Evolutionary conservation across 2,113 vertebrate species (phyloP).

Genomic region (Amphiprion percula): DNA sequence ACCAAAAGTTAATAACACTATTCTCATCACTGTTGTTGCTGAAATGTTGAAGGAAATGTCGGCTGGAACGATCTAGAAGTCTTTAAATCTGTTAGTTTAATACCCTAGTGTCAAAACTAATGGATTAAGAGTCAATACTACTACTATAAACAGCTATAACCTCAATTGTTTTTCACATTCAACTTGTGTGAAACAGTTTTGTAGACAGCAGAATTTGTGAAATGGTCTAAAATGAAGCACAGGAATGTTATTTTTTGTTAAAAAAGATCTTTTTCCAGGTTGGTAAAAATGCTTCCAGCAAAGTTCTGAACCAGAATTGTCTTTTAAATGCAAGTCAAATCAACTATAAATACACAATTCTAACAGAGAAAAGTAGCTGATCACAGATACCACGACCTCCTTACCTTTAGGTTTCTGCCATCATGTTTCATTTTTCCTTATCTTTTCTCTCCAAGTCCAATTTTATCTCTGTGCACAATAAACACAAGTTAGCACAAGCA

Average conservation of each 20-base stretch:
- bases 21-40: not conserved
- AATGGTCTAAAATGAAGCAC: conserved; percentile 11
- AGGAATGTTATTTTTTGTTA: not conserved
- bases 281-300: not conserved
- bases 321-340: conserved; percentile 8
- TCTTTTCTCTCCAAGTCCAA: conserved; percentile 7
- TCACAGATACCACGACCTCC: not conserved
- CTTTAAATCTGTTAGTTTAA: no score
- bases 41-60: not conserved
- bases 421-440: conserved; percentile 8
- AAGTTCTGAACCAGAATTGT: not conserved
- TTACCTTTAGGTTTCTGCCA: conserved; percentile 39
- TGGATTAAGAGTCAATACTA: not conserved
- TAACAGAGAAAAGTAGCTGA: not conserved
- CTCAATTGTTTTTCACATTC: not conserved
- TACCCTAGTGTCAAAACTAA: not conserved
- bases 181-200: not conserved
- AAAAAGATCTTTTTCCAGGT: not conserved
- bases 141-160: not conserved
- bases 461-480: conserved; percentile 37
- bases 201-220: not conserved
- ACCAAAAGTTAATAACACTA: not conserved
- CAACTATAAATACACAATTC: conserved; percentile 10
- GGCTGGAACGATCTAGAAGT: not conserved
- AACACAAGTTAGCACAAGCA: conserved; percentile 16